Evolutionary conservation across 2,113 vertebrate species (phyloP), one percentile per base, ranked within the genome.

Genomic region (Cettia cetti): DNA sequence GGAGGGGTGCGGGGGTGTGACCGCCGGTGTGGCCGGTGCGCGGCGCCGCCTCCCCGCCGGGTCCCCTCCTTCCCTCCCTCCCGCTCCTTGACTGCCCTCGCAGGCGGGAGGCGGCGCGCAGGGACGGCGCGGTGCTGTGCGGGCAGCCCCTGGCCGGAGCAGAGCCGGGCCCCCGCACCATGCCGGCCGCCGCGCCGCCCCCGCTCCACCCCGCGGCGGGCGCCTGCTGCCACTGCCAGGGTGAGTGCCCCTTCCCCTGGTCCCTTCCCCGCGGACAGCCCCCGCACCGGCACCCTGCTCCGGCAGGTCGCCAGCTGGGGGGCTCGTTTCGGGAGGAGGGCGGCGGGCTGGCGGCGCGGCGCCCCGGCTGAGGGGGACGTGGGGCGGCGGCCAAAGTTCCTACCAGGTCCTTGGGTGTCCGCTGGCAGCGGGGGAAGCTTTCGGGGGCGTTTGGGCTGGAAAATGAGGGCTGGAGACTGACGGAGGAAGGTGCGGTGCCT

Each of bases 121-220:
- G 49, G 1, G 10, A 11, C 2, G 1, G 40, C 12, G 33, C 3
- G 28, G 44, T 10, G 23, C 17, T 10, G 61, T 19, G 53, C 64
- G 23, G 69, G 5, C 10, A 40, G 45, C 21, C 59, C 59, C n/a
- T 33, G 19, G 40, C 54, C 35, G 9, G 35, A 66, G 50, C 44
- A 19, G n/a, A 69, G 61, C 26, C 16, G 35, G 42, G 26, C 20
- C 57, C 47, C 22, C 22, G 17, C 53, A 52, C 35, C 31, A 95
- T 96, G 96, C 96, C 96, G 28, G 95, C 96, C 22, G 94, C 95
- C 44, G 95, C 94, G 28, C 92, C 94, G 23, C 60, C 94, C 9
- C 92, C 95, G 40, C 79, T 94, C 4, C 93, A 83, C 40, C 72
- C 90, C 27, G 40, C 74, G 3, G 72, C 80, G 30, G 76, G 88